These are phyloP conservation scores for Drosophila yooni DNA, from an alignment of 2,888 invertebrate species.

Conservation along the genomic window DNA sequence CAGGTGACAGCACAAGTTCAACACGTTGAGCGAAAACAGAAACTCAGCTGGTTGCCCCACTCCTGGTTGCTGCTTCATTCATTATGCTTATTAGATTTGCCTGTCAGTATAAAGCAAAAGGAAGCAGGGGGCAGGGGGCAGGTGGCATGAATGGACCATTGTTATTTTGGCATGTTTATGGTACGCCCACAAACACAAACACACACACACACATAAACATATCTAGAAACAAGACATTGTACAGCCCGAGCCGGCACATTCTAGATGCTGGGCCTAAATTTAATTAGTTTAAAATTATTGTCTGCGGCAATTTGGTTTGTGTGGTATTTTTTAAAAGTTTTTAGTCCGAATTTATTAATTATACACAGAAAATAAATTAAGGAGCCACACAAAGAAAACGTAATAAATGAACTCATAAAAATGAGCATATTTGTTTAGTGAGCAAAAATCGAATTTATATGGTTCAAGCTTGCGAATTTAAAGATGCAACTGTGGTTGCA, in stretches of 20 bases:
- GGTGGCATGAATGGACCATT: conserved; percentile 47
- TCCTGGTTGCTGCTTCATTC: conserved; percentile 53
- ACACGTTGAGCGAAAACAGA: conserved; percentile 73
- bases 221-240: conserved; percentile 21
- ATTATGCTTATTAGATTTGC: conserved; percentile 78
- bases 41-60: conserved; percentile 62
- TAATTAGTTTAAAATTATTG: conserved; percentile 62
- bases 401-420: neutral
- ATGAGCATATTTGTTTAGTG: neutral
- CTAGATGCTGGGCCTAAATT: conserved; percentile 58
- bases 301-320: conserved; percentile 28
- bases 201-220: conserved; percentile 16
- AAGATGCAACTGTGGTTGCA: conserved; percentile 1
- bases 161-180: conserved; percentile 73
- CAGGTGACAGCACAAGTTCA: conserved; percentile 79
- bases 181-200: conserved; percentile 22
- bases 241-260: conserved; percentile 19
- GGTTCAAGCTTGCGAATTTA: neutral
- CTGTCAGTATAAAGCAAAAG: conserved; percentile 45
- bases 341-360: neutral
- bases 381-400: neutral
- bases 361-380: neutral
- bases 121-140: neutral
- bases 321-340: conserved; percentile 39
- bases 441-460: neutral